Evolutionary conservation across 2,797 vertebrate genomes (phyloP).

Genomic region (Morelia viridis): DNA sequence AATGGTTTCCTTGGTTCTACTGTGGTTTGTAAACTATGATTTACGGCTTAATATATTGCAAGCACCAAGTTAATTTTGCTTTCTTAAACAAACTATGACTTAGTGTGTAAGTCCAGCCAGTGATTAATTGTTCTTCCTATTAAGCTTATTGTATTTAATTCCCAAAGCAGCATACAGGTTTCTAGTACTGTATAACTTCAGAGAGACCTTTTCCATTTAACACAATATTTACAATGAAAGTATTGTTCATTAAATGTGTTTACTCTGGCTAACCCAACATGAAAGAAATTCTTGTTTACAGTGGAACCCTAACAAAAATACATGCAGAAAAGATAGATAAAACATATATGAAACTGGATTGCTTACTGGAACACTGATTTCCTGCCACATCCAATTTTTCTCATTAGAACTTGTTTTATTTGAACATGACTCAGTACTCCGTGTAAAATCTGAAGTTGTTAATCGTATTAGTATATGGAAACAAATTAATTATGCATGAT

Average conservation of each 20-base stretch:
- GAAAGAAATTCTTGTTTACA: conserved; percentile 77
- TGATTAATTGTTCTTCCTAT: conserved; percentile 4
- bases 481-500: conserved; percentile 82
- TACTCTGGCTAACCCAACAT: conserved; percentile 76
- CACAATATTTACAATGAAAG: conserved; percentile 70
- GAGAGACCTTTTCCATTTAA: conserved; percentile 67
- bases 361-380: conserved; percentile 74
- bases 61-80: background rate
- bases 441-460: conserved; percentile 75
- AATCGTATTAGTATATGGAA: conserved; percentile 80
- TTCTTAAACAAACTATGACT: background rate
- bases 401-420: conserved; percentile 81
- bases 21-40: background rate
- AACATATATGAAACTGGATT: conserved; percentile 73
- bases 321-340: conserved; percentile 68
- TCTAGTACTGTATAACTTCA: conserved; percentile 41
- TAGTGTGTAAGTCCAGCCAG: background rate
- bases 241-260: conserved; percentile 78
- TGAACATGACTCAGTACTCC: conserved; percentile 76
- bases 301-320: conserved; percentile 75
- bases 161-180: conserved; percentile 60
- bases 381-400: conserved; percentile 75
- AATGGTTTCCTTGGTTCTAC: background rate
- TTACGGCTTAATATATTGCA: background rate
- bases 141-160: conserved; percentile 39